These are phyloP conservation scores for Siphamia tubifer DNA, from an alignment of 2,113 vertebrate species.

Conservation along the genomic window DNA sequence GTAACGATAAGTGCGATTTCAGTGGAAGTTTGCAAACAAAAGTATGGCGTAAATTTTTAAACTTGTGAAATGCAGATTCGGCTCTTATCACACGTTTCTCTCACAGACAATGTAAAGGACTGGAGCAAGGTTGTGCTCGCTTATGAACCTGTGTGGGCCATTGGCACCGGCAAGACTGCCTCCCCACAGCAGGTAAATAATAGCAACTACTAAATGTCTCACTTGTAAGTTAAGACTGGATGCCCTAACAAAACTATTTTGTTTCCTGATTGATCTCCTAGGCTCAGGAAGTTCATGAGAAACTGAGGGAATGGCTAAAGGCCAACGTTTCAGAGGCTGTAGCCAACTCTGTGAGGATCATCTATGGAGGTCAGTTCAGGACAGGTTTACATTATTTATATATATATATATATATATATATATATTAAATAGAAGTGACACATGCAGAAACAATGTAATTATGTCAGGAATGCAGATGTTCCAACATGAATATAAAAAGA, in stretches of 20 bases:
- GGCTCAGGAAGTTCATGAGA: slow-evolving; percentile 97
- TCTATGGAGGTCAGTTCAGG: slow-evolving; percentile 94
- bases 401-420: no score
- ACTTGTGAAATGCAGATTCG: slow-evolving; percentile 12
- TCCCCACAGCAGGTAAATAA: slow-evolving; percentile 91
- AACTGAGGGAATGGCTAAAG: slow-evolving; percentile 93
- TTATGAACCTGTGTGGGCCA: slow-evolving; percentile 98
- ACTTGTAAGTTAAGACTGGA: fast-evolving
- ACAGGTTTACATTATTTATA: no score
- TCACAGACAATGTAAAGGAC: slow-evolving; percentile 94
- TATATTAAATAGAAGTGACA: no score
- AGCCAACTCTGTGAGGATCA: slow-evolving; percentile 90
- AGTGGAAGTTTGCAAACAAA: not conserved
- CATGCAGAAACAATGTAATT: no score
- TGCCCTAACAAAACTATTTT: not conserved
- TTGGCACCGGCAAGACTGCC: slow-evolving; percentile 97
- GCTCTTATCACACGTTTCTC: slow-evolving; percentile 18
- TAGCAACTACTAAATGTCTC: not conserved
- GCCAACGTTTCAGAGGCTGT: slow-evolving; percentile 88
- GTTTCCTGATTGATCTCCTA: slow-evolving; percentile 44
- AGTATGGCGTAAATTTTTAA: not conserved
- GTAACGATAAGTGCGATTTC: not conserved
- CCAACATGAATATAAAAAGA: no score
- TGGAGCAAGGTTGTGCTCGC: slow-evolving; percentile 97
- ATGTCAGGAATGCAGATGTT: no score